These are phyloP conservation scores for Notarius quadriscutis DNA, from an alignment of 2,113 vertebrate species.

Conservation along the genomic window DNA sequence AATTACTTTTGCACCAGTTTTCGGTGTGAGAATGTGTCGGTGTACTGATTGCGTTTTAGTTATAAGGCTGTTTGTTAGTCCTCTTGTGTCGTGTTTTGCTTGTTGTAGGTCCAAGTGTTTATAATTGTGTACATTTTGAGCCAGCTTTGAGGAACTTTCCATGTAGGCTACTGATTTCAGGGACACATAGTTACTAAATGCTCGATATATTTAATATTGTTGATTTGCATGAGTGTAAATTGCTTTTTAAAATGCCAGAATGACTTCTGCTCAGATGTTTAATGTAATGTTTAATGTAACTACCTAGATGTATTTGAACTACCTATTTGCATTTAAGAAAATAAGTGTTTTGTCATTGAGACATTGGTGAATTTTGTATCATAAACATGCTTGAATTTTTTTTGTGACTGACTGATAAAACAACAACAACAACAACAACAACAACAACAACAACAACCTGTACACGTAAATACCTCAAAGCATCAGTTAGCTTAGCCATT, in stretches of 20 bases:
- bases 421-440: too few relatives aligned
- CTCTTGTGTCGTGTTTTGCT: slow-evolving; percentile 44
- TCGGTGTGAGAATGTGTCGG: slow-evolving; percentile 27
- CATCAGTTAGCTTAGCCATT: slow-evolving; percentile 48
- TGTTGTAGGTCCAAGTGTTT: slow-evolving; percentile 37
- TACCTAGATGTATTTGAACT: slow-evolving; percentile 74
- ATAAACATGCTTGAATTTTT: slow-evolving; percentile 48
- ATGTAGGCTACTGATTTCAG: slow-evolving; percentile 51
- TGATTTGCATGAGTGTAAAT: slow-evolving; percentile 48
- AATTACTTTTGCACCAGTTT: slow-evolving; percentile 72
- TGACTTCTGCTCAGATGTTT: slow-evolving; percentile 44
- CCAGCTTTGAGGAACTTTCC: slow-evolving; percentile 9
- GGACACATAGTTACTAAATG: slow-evolving; percentile 42
- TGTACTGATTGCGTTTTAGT: slow-evolving; percentile 44
- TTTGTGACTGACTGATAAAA: slow-evolving; percentile 53
- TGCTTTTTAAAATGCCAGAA: slow-evolving; percentile 31
- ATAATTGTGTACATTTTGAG: slow-evolving; percentile 35
- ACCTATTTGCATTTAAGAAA: slow-evolving; percentile 64
- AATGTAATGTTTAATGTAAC: slow-evolving; percentile 62
- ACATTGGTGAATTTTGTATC: slow-evolving; percentile 53
- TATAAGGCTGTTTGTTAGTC: slow-evolving; percentile 42
- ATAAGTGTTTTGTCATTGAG: slow-evolving; percentile 64
- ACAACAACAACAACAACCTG: slow-evolving; percentile 49
- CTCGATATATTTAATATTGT: slow-evolving; percentile 48
- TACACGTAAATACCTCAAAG: slow-evolving; percentile 80